Percentiles rank a stretch among this genome's conserved stretches.
phyloP scores from a whole-genome alignment of 2,888 invertebrate species.

The Ramazzottius varieornatus region DNA sequence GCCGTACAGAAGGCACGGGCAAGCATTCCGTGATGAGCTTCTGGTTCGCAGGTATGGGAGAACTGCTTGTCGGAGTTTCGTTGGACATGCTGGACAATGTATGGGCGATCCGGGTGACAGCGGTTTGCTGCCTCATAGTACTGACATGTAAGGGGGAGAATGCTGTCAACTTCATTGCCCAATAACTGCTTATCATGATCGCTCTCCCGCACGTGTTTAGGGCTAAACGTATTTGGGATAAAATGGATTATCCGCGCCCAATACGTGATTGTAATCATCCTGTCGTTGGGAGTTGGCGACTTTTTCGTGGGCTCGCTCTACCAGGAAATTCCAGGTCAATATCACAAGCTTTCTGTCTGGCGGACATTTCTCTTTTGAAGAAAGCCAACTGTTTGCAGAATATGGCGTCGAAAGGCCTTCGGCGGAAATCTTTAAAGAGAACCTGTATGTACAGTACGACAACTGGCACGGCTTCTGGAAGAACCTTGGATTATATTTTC shows the following conservation, averaged over 20 bases:
- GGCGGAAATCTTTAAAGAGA: neutral
- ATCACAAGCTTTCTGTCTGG: no score
- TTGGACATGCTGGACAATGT: neutral
- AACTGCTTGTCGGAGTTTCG: neutral
- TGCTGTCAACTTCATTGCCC: neutral
- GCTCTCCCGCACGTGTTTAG: neutral
- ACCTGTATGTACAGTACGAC: constrained; percentile 39
- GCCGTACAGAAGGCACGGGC: no score
- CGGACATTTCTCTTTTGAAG: neutral
- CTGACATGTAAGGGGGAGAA: neutral
- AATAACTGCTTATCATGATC: neutral
- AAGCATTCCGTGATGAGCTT: no score
- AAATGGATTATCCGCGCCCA: constrained; percentile 93
- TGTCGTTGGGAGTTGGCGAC: constrained; percentile 64
- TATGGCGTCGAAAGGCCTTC: neutral
- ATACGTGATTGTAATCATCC: constrained; percentile 53
- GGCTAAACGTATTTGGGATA: constrained; percentile 61
- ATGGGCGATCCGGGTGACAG: neutral
- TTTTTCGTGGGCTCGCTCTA: constrained; percentile 78
- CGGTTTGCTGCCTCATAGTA: neutral
- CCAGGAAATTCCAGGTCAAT: constrained; percentile 35
- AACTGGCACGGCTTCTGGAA: constrained; percentile 70
- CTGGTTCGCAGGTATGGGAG: neutral
- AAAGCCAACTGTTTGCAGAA: neutral
- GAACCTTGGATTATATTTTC: constrained; percentile 88